phyloP scores from a whole-genome alignment of 2,888 invertebrate genomes.

The Rhagonycha fulva region DNA sequence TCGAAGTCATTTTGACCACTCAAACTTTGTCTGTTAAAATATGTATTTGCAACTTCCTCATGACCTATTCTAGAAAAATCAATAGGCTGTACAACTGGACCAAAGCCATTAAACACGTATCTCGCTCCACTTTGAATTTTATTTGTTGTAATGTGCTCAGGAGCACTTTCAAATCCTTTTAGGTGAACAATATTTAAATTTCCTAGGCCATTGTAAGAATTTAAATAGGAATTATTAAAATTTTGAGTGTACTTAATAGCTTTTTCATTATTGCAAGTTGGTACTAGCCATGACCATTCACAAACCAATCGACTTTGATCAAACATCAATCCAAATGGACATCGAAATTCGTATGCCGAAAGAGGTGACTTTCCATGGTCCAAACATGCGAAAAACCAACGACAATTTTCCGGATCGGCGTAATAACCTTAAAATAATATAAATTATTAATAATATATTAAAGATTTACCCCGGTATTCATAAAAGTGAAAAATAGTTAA shows the following conservation, averaged over 20 bases:
- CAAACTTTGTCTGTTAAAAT: neutral
- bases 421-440: conserved; percentile 65
- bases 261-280: conserved; percentile 52
- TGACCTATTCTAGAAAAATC: neutral
- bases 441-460: conserved; percentile 1
- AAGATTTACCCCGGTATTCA: no score
- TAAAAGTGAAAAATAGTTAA: no score
- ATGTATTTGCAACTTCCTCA: neutral
- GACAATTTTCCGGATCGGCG: conserved; percentile 79
- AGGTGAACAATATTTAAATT: conserved; percentile 42
- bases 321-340: conserved; percentile 79
- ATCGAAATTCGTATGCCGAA: conserved; percentile 79
- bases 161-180: conserved; percentile 46
- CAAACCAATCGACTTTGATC: conserved; percentile 72
- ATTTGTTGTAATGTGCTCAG: conserved; percentile 30
- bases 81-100: neutral
- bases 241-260: conserved; percentile 48
- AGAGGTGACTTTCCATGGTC: conserved; percentile 68
- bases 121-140: conserved; percentile 19
- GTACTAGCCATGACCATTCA: conserved; percentile 82
- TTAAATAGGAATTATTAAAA: conserved; percentile 30
- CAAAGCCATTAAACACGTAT: neutral
- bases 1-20: neutral
- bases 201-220: conserved; percentile 50
- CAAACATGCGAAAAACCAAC: conserved; percentile 83